A percentile compares a stretch with the other conserved stretches of the same genome.
Conservation (phyloP, 2,797 vertebrate genomes). For the Dipus sagitta region DNA sequence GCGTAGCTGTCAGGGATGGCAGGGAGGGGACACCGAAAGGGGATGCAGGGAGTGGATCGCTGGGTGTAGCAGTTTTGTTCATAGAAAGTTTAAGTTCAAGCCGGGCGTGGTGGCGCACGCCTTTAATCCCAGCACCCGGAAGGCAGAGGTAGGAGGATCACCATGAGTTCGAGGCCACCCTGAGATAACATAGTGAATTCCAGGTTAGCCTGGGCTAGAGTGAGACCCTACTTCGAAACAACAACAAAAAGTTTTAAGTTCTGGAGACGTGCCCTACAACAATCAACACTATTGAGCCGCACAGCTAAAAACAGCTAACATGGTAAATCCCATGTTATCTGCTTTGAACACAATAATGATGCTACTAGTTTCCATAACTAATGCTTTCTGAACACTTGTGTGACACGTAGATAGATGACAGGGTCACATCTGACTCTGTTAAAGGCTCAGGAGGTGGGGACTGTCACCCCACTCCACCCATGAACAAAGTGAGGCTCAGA, state of each 20-base stretch:
- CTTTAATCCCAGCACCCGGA: no score
- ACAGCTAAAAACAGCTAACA: background rate
- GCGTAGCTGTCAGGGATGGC: background rate
- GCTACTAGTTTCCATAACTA: background rate
- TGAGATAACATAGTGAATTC: no score
- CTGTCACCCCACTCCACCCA: background rate
- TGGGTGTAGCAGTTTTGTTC: fast-evolving
- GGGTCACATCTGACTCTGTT: background rate
- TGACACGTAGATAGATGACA: fast-evolving
- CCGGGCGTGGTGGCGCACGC: no score
- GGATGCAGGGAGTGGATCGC: background rate
- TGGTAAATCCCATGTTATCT: background rate
- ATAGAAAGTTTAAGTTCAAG: background rate
- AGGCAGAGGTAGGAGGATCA: no score
- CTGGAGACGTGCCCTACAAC: background rate
- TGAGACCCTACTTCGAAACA: no score
- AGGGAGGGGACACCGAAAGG: fast-evolving
- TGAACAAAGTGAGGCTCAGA: background rate
- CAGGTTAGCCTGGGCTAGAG: no score
- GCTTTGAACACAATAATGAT: background rate
- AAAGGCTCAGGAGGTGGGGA: background rate
- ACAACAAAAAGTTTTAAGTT: no score
- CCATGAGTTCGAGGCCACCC: no score
- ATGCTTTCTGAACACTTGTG: background rate
- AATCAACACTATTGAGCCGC: background rate